phyloP scores from a whole-genome alignment of 2,888 invertebrate species.

The Acanthococcus lagerstroemiae region DNA sequence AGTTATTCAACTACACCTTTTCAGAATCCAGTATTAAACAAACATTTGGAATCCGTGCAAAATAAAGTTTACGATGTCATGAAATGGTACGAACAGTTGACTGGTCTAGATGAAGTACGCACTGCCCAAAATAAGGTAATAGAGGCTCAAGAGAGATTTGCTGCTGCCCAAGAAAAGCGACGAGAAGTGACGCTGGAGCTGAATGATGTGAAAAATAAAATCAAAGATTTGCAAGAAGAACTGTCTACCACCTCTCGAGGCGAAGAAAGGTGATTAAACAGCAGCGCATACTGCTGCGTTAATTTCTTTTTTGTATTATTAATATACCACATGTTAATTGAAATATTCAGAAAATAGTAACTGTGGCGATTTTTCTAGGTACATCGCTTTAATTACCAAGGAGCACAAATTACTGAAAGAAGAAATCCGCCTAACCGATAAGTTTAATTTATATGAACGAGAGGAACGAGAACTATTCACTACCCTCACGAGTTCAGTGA shows the following conservation, averaged over 20 bases:
- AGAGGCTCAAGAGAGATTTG: slow-evolving; percentile 56
- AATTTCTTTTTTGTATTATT: background rate
- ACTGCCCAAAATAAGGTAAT: slow-evolving; percentile 63
- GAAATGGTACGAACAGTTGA: slow-evolving; percentile 57
- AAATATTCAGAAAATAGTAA: no score
- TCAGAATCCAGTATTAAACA: background rate
- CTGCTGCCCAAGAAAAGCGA: slow-evolving; percentile 54
- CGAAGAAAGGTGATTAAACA: slow-evolving; percentile 54
- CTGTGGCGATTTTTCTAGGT: slow-evolving; percentile 41
- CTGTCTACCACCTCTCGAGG: slow-evolving; percentile 66
- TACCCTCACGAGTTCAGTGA: slow-evolving; percentile 57
- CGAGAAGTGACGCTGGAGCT: slow-evolving; percentile 53
- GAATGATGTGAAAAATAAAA: slow-evolving; percentile 50
- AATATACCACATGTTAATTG: background rate
- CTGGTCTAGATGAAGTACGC: slow-evolving; percentile 68
- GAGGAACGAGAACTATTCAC: slow-evolving; percentile 66
- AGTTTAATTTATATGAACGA: slow-evolving; percentile 57
- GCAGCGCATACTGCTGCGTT: background rate
- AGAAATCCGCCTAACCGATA: slow-evolving; percentile 45
- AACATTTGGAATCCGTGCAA: slow-evolving; percentile 8
- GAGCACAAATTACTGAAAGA: slow-evolving; percentile 50
- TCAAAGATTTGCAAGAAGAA: slow-evolving; percentile 63
- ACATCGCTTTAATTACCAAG: slow-evolving; percentile 45
- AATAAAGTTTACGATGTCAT: slow-evolving; percentile 25
- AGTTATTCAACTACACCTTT: background rate